Evolutionary conservation across 37 sponge, comb jelly and placozoan species (phyloP).

Genomic region (Dysidea cf. avara): DNA sequence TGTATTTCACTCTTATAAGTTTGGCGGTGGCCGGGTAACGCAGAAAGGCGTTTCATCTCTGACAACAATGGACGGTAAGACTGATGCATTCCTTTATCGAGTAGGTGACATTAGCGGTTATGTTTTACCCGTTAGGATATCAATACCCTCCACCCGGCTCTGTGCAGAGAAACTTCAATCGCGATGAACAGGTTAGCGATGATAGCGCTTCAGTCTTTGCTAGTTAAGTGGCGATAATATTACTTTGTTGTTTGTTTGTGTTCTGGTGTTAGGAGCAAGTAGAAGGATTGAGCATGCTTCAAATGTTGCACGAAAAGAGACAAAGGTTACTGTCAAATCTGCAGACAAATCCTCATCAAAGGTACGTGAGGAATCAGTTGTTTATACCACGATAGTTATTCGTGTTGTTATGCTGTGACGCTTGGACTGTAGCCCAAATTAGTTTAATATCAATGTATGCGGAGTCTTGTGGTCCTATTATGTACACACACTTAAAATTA

Average conservation of each 20-base stretch:
- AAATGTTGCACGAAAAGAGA: conserved; percentile 18
- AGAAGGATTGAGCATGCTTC: not conserved
- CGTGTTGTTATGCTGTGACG: not conserved
- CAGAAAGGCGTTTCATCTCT: too few relatives aligned
- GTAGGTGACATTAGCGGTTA: too few relatives aligned
- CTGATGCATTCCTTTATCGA: too few relatives aligned
- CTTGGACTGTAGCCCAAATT: not conserved
- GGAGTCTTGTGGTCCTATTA: not conserved
- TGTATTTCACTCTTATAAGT: too few relatives aligned
- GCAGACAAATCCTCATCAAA: conserved; percentile 65
- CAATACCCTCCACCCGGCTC: too few relatives aligned
- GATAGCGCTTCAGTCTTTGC: not conserved
- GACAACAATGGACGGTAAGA: too few relatives aligned
- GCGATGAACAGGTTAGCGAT: not conserved
- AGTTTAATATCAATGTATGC: not conserved
- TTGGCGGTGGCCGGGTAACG: too few relatives aligned
- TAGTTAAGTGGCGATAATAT: not conserved
- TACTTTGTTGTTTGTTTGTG: not conserved
- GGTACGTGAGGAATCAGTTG: conserved; percentile 7
- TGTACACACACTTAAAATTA: too few relatives aligned
- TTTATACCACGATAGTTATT: not conserved
- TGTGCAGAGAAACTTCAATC: too few relatives aligned
- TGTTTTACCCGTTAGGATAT: too few relatives aligned
- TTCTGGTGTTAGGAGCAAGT: conserved; percentile 26
- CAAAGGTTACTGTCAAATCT: conserved; percentile 60